Evolutionary conservation across 1,140 invertebrate species (phyloP), one percentile per base, ranked within the genome.

Genomic region (Brachionus sp.): DNA sequence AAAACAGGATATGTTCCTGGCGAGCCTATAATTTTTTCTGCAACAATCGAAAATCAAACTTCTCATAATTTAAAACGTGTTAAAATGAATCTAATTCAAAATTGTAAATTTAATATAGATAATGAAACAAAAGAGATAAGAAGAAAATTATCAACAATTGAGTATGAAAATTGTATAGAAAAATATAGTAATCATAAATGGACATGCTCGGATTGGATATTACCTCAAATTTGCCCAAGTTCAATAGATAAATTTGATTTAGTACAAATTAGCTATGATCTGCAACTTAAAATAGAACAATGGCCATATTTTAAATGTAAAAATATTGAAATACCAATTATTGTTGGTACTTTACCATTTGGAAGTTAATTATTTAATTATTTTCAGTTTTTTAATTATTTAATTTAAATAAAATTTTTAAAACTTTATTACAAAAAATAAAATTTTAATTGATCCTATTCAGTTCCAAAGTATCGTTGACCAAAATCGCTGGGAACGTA

Each of bases 381-480:
- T 57, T 19, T 19, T 23, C 19, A 23, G 19, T n/a, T n/a, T 5
- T n/a, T 50, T 50, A 5, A 16, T n/a, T 16, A 5, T 16, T 5
- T n/a, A 50, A 50, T 50, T n/a, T n/a, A 50, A 50, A 50, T n/a
- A 46, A 46, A n/a, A n/a, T 13, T 46, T 46, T 46, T 13, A 46
- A 12, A 12, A 13, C 3, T 12, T 12, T 4, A 50, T 50, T 13
- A n/a, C 5, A 50, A n/a, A 16, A n/a, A 10, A 16, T 5, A 50
- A 50, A 13, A 13, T n/a, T n/a, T 50, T 23, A 23, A 19, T 2
- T 57, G 3, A 12, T 77, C 39, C 35, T 78, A 83, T 25, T 83
- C 80, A 70, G 80, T 83, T 10, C 80, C 80, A 53, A 83, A 83
- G 39, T 83, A 83, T 44, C 80, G 19, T 83, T 70, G 80, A 25